Conservation (phyloP, 35 echinoderm and acorn worm species). For the Anneissia japonica region DNA sequence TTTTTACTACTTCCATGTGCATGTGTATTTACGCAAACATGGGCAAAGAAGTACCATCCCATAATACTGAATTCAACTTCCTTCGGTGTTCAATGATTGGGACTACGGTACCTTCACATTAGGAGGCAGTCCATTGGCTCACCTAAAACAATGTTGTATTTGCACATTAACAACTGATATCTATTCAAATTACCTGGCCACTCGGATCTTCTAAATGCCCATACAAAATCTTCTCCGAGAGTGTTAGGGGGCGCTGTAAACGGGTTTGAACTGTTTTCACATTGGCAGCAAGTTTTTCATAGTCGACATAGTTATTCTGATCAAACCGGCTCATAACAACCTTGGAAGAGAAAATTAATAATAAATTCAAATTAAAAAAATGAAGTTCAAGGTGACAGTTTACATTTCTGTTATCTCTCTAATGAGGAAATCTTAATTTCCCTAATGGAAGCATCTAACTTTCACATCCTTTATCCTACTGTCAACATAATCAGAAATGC, state of each 20-base stretch:
- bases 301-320: constrained; percentile 59
- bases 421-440: neutral
- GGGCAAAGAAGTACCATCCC: no score
- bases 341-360: constrained; percentile 5
- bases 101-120: no score
- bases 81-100: no score
- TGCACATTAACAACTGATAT: no score
- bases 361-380: neutral
- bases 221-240: constrained; percentile 95
- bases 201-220: constrained; percentile 88
- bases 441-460: neutral
- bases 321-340: constrained; percentile 92
- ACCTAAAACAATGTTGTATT: no score
- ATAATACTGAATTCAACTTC: no score
- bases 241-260: constrained; percentile 74
- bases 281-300: constrained; percentile 58
- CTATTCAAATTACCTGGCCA: constrained; percentile 89
- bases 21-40: no score
- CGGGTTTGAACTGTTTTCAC: constrained; percentile 76
- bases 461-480: neutral
- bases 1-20: no score
- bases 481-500: neutral
- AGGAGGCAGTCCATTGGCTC: no score
- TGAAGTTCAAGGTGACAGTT: neutral
- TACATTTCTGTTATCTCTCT: neutral